Evolutionary conservation across 1,140 invertebrate species (phyloP).

Genomic region (Tetranychus urticae): DNA sequence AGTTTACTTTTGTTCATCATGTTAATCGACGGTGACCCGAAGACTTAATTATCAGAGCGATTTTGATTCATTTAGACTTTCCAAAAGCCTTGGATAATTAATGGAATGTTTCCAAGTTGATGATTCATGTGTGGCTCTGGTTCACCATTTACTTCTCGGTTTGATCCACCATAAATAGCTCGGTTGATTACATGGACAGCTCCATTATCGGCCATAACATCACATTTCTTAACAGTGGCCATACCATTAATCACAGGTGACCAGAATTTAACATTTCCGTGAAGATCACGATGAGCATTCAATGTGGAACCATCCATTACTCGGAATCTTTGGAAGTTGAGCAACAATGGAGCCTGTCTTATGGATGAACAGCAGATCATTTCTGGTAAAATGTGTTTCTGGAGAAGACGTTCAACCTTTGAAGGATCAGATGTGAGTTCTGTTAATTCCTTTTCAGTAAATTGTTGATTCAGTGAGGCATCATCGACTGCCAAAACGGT

Average conservation of each 20-base stretch:
- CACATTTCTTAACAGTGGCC: slow-evolving; percentile 29
- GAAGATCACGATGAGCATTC: slow-evolving; percentile 23
- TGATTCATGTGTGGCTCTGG: too few species aligned
- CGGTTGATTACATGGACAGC: slow-evolving; percentile 28
- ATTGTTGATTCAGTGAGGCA: slow-evolving; percentile 19
- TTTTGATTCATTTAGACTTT: too few species aligned
- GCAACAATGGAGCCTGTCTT: slow-evolving; percentile 9
- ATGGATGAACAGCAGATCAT: slow-evolving; percentile 30
- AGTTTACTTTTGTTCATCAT: too few species aligned
- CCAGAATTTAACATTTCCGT: slow-evolving; percentile 25
- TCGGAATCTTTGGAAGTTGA: slow-evolving; percentile 14
- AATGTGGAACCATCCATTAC: slow-evolving; percentile 22
- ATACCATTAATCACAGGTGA: slow-evolving; percentile 18
- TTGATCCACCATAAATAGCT: background rate
- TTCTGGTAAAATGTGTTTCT: slow-evolving; percentile 29
- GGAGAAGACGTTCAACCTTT: slow-evolving; percentile 22
- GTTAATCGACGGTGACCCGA: too few species aligned
- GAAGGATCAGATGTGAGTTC: slow-evolving; percentile 22
- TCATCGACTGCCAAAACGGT: slow-evolving; percentile 25
- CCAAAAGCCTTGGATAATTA: too few species aligned
- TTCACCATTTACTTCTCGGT: too few species aligned
- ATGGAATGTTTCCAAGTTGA: too few species aligned
- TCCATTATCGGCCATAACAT: slow-evolving; percentile 31
- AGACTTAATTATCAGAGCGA: too few species aligned
- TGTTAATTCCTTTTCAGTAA: slow-evolving; percentile 21